Conservation (phyloP, 2,888 invertebrate genomes). For the Himalopsyche tibetana region DNA sequence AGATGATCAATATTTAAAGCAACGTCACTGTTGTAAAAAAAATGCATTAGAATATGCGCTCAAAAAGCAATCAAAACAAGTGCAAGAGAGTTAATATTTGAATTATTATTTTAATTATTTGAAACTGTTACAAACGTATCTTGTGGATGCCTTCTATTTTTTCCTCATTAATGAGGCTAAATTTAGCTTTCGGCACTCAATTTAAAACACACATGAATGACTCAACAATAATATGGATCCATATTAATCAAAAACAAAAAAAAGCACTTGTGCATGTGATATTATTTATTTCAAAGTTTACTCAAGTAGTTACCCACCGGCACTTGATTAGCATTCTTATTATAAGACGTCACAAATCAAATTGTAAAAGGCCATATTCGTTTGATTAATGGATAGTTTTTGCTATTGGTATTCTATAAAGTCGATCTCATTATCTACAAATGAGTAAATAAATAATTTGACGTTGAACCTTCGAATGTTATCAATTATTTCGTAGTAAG, state of each 20-base stretch:
- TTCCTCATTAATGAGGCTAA: conserved; percentile 2
- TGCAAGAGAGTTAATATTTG: conserved; percentile 5
- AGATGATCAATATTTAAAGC: too few relatives aligned
- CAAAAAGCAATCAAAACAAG: conserved; percentile 26
- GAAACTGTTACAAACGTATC: neutral
- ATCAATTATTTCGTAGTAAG: too few relatives aligned
- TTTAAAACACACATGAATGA: conserved; percentile 3
- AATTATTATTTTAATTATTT: conserved; percentile 18
- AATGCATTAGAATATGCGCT: conserved; percentile 10
- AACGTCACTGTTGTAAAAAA: neutral
- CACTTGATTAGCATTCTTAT: conserved; percentile 13
- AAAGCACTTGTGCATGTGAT: neutral
- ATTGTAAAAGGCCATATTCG: conserved; percentile 4
- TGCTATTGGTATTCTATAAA: neutral
- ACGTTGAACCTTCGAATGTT: too few relatives aligned
- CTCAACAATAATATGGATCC: neutral
- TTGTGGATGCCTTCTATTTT: neutral
- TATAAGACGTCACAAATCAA: conserved; percentile 20
- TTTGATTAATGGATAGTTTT: conserved; percentile 1
- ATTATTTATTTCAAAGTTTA: conserved; percentile 5
- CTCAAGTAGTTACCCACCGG: conserved; percentile 1
- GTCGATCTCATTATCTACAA: neutral
- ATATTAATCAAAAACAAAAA: conserved; percentile 1
- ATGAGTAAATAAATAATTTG: neutral
- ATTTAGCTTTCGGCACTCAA: conserved; percentile 14